Percentiles rank a stretch among this genome's conserved stretches.
Evolutionary conservation across 2,113 vertebrate species (phyloP).

Genomic region (Tachysurus vachellii): DNA sequence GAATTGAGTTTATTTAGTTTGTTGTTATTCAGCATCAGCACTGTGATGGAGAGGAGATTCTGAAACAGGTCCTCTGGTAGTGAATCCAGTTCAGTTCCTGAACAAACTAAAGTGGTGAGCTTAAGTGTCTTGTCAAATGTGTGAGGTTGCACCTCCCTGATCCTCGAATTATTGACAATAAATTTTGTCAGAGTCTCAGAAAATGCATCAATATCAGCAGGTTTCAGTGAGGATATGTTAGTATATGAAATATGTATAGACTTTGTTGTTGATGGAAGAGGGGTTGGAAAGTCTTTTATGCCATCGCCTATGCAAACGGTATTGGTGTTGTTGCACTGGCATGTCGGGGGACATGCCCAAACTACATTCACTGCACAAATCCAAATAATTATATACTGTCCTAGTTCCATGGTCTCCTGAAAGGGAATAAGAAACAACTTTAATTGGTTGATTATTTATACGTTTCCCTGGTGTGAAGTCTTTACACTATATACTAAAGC

Average conservation of each 20-base stretch:
- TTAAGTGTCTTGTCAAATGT: slow-evolving; percentile 65
- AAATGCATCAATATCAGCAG: slow-evolving; percentile 60
- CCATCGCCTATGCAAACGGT: slow-evolving; percentile 49
- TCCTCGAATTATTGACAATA: slow-evolving; percentile 48
- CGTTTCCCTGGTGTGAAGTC: not conserved
- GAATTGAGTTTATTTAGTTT: slow-evolving; percentile 63
- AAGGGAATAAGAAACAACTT: slow-evolving; percentile 41
- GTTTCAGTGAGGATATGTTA: slow-evolving; percentile 61
- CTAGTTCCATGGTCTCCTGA: slow-evolving; percentile 64
- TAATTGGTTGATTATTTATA: not conserved
- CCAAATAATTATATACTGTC: slow-evolving; percentile 54
- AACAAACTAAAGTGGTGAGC: slow-evolving; percentile 55
- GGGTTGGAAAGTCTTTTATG: slow-evolving; percentile 62
- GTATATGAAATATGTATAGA: slow-evolving; percentile 53
- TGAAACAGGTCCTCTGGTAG: slow-evolving; percentile 75
- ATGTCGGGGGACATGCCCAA: slow-evolving; percentile 63
- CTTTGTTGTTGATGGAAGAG: slow-evolving; percentile 54
- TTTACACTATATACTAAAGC: not conserved
- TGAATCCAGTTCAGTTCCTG: slow-evolving; percentile 59
- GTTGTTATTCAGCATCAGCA: slow-evolving; percentile 80
- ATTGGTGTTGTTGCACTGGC: slow-evolving; percentile 53
- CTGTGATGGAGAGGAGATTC: slow-evolving; percentile 73
- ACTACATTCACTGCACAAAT: slow-evolving; percentile 52
- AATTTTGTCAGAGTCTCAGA: slow-evolving; percentile 51
- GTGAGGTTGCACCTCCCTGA: slow-evolving; percentile 61